Evolutionary conservation across 64 coral and sea anemone species (phyloP), one percentile per base, ranked within the genome.

Genomic region (Pocillopora verrucosa): DNA sequence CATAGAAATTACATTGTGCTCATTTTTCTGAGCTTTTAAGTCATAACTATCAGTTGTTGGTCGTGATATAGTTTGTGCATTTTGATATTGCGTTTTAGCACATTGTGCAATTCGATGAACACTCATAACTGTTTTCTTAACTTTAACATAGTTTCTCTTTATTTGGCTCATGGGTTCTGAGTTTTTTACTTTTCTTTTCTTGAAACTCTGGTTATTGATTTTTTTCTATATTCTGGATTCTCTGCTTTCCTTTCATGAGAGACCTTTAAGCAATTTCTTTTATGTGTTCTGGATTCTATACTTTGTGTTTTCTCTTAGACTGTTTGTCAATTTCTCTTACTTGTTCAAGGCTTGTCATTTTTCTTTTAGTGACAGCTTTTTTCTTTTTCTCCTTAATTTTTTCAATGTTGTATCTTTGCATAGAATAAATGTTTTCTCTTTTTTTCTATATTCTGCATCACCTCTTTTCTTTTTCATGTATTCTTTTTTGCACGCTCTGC

Each of bases 381-480:
- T n/a, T n/a, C n/a, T n/a, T n/a, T n/a, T n/a, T n/a, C n/a, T n/a
- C n/a, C n/a, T n/a, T n/a, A n/a, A n/a, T n/a, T n/a, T n/a, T n/a
- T n/a, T n/a, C n/a, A n/a, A n/a, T n/a, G n/a, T n/a, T n/a, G n/a
- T n/a, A n/a, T n/a, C n/a, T n/a, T n/a, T n/a, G n/a, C n/a, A n/a
- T n/a, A n/a, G n/a, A n/a, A n/a, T n/a, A n/a, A n/a, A n/a, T n/a
- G n/a, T 63, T 9, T 63, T 63, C 61, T 63, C 61, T 63, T 63
- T 12, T 63, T 17, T 63, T 63, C 11, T 63, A 1, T 15, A 63
- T 63, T 63, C 61, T 63, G 61, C 17, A 12, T 63, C 61, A 63
- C 2, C 36, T 69, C 82, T 85, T 68, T 19, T 85, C 19, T 85
- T 85, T 36, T 69, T 85, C 82, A 85, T 85, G 22, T 85, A 85